Conservation (phyloP, 2,888 invertebrate genomes). For the Hydrotaea cyrtoneurina region DNA sequence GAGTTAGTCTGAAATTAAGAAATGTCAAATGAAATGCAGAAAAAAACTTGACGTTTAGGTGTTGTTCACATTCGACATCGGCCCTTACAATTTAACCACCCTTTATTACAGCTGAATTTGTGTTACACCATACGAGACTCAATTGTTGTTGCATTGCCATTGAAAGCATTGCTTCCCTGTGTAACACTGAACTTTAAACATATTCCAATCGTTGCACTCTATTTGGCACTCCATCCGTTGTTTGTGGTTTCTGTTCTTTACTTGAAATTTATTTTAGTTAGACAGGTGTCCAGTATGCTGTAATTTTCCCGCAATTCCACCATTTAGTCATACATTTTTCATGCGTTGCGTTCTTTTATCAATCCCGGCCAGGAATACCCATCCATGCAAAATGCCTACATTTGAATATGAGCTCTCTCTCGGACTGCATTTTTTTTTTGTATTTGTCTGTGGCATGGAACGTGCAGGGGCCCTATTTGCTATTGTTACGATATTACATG, state of each 20-base stretch:
- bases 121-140: not conserved
- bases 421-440: not conserved
- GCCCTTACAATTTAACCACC: too few relatives aligned
- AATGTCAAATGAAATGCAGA: too few relatives aligned
- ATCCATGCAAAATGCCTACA: not conserved
- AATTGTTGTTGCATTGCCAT: not conserved
- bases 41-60: too few relatives aligned
- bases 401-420: not conserved
- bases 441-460: not conserved
- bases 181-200: conserved; percentile 1
- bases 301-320: conserved; percentile 18
- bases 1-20: too few relatives aligned
- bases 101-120: too few relatives aligned
- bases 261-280: conserved; percentile 12
- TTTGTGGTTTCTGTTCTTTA: not conserved
- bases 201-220: conserved; percentile 27
- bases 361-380: not conserved
- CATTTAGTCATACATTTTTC: conserved; percentile 23
- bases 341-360: conserved; percentile 8
- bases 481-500: not conserved
- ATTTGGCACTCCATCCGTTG: conserved; percentile 2
- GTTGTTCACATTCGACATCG: too few relatives aligned
- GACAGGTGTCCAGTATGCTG: conserved; percentile 11
- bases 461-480: not conserved
- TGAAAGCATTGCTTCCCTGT: not conserved